A percentile compares a stretch with the other conserved stretches of the same genome.
These are phyloP conservation scores for Aporophyla nigra DNA, from an alignment of 2,888 invertebrate genomes.

Conservation along the genomic window DNA sequence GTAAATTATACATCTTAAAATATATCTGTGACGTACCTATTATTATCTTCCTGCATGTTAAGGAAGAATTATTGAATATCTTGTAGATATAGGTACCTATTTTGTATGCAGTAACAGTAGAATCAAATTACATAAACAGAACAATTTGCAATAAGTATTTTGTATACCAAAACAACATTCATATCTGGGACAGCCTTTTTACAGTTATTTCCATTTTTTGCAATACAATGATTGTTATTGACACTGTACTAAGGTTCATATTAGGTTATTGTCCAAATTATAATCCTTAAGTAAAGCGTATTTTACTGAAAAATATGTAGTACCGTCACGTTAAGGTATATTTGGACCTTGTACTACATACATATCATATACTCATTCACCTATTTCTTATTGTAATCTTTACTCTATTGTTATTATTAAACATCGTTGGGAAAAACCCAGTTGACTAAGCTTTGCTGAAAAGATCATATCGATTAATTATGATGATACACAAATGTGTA, in stretches of 20 bases:
- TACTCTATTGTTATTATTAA: neutral
- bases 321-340: neutral
- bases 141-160: neutral
- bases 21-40: neutral
- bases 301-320: neutral
- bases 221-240: neutral
- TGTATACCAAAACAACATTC: neutral
- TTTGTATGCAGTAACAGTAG: neutral
- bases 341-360: conserved; percentile 2
- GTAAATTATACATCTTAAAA: no score
- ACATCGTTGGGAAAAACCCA: neutral
- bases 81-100: neutral
- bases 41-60: neutral
- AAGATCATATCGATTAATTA: neutral
- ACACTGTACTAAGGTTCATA: neutral
- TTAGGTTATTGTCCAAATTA: neutral
- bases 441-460: neutral
- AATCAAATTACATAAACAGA: neutral
- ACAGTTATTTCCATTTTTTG: neutral
- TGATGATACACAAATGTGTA: neutral
- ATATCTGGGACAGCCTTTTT: no score
- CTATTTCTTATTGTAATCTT: neutral
- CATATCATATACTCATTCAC: no score
- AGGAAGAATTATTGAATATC: neutral
- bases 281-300: neutral